These are phyloP conservation scores for Neoarius graeffei DNA, from an alignment of 2,113 vertebrate species.

Conservation along the genomic window DNA sequence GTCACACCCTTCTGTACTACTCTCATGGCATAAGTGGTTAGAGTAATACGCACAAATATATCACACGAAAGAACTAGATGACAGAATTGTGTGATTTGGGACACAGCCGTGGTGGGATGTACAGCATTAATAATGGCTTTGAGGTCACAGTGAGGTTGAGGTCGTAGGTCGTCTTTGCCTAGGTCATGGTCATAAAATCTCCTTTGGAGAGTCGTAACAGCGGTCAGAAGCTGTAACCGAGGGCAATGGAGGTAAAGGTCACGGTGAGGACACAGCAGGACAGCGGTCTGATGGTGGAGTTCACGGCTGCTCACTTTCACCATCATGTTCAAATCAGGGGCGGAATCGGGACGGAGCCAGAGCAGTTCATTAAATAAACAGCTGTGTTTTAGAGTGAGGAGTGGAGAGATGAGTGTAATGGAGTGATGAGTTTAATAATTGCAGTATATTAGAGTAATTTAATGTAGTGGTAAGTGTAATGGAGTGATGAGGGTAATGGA, in stretches of 20 bases:
- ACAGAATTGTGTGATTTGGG: neutral
- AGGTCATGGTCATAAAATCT: constrained; percentile 51
- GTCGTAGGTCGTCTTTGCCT: constrained; percentile 41
- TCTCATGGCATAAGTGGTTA: neutral
- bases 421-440: neutral
- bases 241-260: constrained; percentile 22
- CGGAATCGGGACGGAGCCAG: neutral
- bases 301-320: constrained; percentile 2
- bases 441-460: neutral
- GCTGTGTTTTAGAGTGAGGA: neutral
- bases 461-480: neutral
- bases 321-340: neutral
- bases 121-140: neutral
- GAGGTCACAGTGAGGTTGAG: constrained; percentile 42
- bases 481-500: neutral
- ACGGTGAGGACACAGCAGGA: constrained; percentile 9
- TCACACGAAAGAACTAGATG: too few relatives aligned
- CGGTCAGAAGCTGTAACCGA: constrained; percentile 13
- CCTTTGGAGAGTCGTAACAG: neutral
- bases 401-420: neutral
- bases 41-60: neutral
- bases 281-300: neutral
- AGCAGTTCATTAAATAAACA: neutral
- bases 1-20: neutral
- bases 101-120: neutral